phyloP scores from a whole-genome alignment of 2,797 vertebrate genomes.

The Semotilus atromaculatus region DNA sequence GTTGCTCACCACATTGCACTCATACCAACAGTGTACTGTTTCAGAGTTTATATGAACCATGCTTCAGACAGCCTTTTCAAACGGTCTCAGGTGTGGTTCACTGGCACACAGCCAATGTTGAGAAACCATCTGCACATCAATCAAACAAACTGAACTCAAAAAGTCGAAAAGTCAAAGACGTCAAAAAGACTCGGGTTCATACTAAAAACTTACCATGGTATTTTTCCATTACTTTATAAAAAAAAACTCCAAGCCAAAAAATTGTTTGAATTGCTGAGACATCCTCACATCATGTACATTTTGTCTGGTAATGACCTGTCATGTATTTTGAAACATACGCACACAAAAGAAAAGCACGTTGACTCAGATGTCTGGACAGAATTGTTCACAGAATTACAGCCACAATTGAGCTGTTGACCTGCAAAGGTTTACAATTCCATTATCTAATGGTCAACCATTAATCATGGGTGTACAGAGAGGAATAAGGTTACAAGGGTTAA shows the following conservation, averaged over 20 bases:
- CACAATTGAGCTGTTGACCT: slow-evolving; percentile 47
- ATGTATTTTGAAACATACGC: slow-evolving; percentile 27
- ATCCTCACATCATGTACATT: slow-evolving; percentile 1
- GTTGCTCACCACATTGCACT: not conserved
- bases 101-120: not conserved
- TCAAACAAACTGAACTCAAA: slow-evolving; percentile 21
- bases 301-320: slow-evolving; percentile 21
- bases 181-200: not conserved
- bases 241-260: not conserved
- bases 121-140: not conserved
- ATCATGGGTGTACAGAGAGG: slow-evolving; percentile 23
- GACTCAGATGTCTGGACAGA: slow-evolving; percentile 18
- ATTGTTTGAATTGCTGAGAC: slow-evolving; percentile 16
- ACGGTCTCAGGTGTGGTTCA: not conserved
- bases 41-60: not conserved
- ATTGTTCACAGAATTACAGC: slow-evolving; percentile 33
- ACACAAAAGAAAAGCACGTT: not conserved
- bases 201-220: not conserved
- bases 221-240: slow-evolving; percentile 4
- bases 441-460: slow-evolving; percentile 56
- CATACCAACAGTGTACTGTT: not conserved
- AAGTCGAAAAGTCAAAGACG: too few species aligned
- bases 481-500: slow-evolving; percentile 32
- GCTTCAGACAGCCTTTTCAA: not conserved
- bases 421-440: slow-evolving; percentile 49